A percentile compares a stretch with the other conserved stretches of the same genome.
phyloP scores from a whole-genome alignment of 2,113 vertebrate genomes.

The Hippocampus comes region DNA sequence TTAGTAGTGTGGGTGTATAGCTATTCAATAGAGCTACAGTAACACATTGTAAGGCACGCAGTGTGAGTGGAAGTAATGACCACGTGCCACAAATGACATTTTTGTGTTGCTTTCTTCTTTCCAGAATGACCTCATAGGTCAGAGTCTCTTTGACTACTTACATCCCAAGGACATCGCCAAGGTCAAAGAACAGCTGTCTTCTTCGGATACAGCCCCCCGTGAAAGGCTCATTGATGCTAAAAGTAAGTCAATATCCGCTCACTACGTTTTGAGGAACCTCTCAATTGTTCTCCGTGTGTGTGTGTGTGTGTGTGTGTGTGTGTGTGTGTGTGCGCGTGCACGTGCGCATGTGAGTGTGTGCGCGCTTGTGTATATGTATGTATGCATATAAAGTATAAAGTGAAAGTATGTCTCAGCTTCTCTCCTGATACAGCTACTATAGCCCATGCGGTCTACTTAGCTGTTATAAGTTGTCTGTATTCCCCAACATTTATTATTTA shows the following conservation, averaged over 20 bases:
- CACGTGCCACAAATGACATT: neutral
- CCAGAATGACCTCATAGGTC: conserved; percentile 95
- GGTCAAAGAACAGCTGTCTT: conserved; percentile 98
- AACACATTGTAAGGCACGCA: too few species aligned
- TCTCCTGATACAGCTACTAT: too few species aligned
- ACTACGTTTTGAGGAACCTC: neutral
- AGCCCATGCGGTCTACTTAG: too few species aligned
- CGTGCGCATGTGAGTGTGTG: too few species aligned
- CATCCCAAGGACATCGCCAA: conserved; percentile 99
- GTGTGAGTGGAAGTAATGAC: neutral
- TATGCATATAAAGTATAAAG: too few species aligned
- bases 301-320: too few species aligned
- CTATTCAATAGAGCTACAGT: neutral
- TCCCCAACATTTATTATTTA: too few species aligned
- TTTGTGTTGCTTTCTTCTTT: neutral
- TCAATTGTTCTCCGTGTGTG: too few species aligned
- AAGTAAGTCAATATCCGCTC: conserved; percentile 71
- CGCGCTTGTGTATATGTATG: too few species aligned
- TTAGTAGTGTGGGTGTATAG: neutral
- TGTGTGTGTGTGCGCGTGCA: too few species aligned
- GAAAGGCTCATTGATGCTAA: conserved; percentile 98
- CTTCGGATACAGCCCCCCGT: conserved; percentile 90
- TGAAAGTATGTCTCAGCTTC: too few species aligned
- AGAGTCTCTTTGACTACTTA: conserved; percentile 98
- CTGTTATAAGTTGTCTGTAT: too few species aligned